Evolutionary conservation across 2,113 vertebrate genomes (phyloP).

Genomic region (Larimichthys polyactis): DNA sequence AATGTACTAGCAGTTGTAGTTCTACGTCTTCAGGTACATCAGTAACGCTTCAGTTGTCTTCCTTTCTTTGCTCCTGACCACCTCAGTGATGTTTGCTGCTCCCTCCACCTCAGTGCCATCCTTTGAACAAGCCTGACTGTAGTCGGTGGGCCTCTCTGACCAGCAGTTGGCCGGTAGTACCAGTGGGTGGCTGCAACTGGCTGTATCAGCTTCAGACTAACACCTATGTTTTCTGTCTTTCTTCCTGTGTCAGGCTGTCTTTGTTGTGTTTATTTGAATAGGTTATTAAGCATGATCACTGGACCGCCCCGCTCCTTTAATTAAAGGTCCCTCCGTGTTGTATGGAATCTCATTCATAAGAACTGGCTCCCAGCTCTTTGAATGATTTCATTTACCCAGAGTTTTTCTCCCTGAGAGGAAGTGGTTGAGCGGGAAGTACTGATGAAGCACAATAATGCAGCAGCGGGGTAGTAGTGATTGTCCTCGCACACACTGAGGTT

Average conservation of each 20-base stretch:
- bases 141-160: conserved; percentile 4
- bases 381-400: conserved; percentile 59
- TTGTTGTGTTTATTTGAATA: conserved; percentile 69
- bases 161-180: conserved; percentile 35
- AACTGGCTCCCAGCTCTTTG: conserved; percentile 46
- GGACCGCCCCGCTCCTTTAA: conserved; percentile 70
- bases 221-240: conserved; percentile 47
- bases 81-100: conserved; percentile 1
- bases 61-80: neutral
- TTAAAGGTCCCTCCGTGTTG: conserved; percentile 54
- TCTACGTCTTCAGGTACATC: neutral
- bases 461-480: conserved; percentile 70
- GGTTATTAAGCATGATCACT: conserved; percentile 69
- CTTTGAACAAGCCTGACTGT: conserved; percentile 30
- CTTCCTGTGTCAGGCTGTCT: conserved; percentile 35
- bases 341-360: conserved; percentile 66
- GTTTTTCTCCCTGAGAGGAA: conserved; percentile 47
- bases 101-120: conserved; percentile 19
- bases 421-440: conserved; percentile 48
- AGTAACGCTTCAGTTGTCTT: conserved; percentile 13
- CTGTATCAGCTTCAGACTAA: conserved; percentile 35
- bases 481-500: conserved; percentile 42
- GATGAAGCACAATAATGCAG: conserved; percentile 48
- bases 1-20: too few relatives aligned
- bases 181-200: conserved; percentile 48